Evolutionary conservation across 1,140 invertebrate species (phyloP).

Genomic region (Aphis craccivora): DNA sequence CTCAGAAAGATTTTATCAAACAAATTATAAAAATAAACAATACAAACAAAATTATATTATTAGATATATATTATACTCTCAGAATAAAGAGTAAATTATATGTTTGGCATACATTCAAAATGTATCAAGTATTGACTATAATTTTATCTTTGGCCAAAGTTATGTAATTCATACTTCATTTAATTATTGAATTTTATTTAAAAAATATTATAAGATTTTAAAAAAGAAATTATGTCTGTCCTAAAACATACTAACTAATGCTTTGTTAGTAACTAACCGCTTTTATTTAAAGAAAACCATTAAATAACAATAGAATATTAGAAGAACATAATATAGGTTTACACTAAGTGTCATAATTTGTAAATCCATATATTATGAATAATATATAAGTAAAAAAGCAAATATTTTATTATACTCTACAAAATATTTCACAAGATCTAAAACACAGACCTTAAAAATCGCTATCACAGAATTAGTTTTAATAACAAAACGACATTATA

Average conservation of each 20-base stretch:
- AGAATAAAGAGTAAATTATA: not conserved
- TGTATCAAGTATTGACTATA: conserved; percentile 25
- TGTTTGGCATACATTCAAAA: conserved; percentile 18
- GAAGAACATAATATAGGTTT: conserved; percentile 3
- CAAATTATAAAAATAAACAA: not conserved
- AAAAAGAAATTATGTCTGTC: conserved; percentile 5
- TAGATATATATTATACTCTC: not conserved
- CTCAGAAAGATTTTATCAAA: not conserved
- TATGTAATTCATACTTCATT: not conserved
- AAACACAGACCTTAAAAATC: conserved; percentile 32
- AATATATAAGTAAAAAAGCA: not conserved
- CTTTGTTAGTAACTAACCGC: not conserved
- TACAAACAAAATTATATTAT: not conserved
- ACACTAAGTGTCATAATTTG: conserved; percentile 28
- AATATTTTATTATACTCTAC: not conserved
- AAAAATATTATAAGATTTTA: not conserved
- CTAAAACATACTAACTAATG: not conserved
- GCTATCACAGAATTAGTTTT: conserved; percentile 54
- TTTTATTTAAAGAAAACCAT: not conserved
- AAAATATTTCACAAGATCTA: conserved; percentile 18
- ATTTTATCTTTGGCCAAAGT: conserved; percentile 46
- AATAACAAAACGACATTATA: conserved; percentile 40
- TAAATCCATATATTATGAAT: not conserved
- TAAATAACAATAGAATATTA: conserved; percentile 13
- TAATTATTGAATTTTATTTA: not conserved